Evolutionary conservation across 2,113 vertebrate species (phyloP).

Genomic region (Ceyx margarethae): DNA sequence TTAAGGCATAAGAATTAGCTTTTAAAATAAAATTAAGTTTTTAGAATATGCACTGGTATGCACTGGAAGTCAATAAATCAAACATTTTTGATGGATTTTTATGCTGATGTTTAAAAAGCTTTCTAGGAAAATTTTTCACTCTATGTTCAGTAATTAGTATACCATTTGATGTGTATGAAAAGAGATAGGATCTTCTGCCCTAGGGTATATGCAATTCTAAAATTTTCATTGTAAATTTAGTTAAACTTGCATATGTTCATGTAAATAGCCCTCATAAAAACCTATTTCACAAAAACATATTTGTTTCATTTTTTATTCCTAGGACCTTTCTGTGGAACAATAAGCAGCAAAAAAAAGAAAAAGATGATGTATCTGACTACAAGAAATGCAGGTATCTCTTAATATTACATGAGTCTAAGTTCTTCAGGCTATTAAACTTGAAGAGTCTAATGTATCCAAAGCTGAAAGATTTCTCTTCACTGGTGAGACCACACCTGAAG

Average conservation of each 20-base stretch:
- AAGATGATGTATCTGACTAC: slow-evolving; percentile 99
- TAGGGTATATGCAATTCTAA: neutral
- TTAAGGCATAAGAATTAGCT: neutral
- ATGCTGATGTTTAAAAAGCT: neutral
- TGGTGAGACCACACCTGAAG: neutral
- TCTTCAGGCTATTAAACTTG: neutral
- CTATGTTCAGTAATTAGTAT: neutral
- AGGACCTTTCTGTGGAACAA: slow-evolving; percentile 93
- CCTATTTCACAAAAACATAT: neutral
- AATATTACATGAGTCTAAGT: neutral
- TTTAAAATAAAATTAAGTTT: neutral
- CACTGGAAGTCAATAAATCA: neutral
- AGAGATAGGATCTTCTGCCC: neutral
- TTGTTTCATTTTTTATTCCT: slow-evolving; percentile 32
- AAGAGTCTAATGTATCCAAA: neutral
- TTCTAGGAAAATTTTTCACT: neutral
- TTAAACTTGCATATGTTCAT: neutral
- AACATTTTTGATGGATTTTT: neutral
- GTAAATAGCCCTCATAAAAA: neutral
- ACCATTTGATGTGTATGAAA: neutral
- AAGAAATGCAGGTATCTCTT: slow-evolving; percentile 90
- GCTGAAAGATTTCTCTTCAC: neutral
- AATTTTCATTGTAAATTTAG: neutral
- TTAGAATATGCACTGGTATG: neutral
- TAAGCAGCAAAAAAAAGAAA: slow-evolving; percentile 93